phyloP scores from a whole-genome alignment of 2,797 vertebrate genomes.

The Streptopelia turtur region DNA sequence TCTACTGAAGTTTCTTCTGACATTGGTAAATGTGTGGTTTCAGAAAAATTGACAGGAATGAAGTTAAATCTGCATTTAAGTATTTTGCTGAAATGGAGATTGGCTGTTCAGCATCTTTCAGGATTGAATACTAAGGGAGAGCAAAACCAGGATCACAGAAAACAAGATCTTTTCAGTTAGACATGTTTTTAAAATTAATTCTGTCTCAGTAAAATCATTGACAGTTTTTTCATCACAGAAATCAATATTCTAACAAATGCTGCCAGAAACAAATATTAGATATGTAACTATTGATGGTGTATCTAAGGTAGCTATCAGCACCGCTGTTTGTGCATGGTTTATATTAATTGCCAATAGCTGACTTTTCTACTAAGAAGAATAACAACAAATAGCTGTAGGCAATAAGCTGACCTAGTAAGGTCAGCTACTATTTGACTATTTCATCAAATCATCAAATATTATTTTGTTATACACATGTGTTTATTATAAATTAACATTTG shows the following conservation, averaged over 20 bases:
- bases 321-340: background rate
- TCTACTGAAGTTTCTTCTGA: background rate
- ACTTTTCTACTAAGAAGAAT: background rate
- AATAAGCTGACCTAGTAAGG: background rate
- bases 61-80: background rate
- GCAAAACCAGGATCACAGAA: background rate
- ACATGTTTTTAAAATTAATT: background rate
- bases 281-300: background rate
- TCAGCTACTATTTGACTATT: background rate
- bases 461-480: background rate
- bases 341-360: background rate
- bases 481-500: slow-evolving; percentile 50
- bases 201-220: background rate
- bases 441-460: background rate
- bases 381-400: background rate
- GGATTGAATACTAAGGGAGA: background rate
- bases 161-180: background rate
- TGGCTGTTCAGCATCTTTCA: background rate
- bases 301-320: background rate
- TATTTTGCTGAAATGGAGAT: background rate
- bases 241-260: background rate
- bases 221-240: background rate
- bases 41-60: background rate
- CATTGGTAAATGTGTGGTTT: background rate
- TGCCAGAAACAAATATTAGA: background rate